Evolutionary conservation across 2,113 vertebrate genomes (phyloP).

Genomic region (Nothobranchius furzeri): DNA sequence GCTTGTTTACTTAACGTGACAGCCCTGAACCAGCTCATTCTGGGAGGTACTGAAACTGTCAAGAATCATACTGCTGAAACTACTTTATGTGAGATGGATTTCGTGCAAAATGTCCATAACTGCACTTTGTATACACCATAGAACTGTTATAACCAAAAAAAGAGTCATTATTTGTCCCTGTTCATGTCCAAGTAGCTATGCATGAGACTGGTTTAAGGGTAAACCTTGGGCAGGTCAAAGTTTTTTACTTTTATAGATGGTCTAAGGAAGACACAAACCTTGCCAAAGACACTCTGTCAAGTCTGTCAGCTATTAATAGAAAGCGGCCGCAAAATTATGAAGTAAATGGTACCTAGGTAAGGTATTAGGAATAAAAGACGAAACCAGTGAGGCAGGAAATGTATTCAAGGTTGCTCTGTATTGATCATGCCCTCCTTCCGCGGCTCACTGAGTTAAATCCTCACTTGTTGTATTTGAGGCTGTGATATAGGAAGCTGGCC

Average conservation of each 20-base stretch:
- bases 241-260: slow-evolving; percentile 62
- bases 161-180: no score
- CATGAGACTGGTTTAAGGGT: slow-evolving; percentile 51
- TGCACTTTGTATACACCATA: no score
- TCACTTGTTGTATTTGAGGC: slow-evolving; percentile 64
- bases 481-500: slow-evolving; percentile 60
- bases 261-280: slow-evolving; percentile 52
- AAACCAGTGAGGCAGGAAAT: slow-evolving; percentile 68
- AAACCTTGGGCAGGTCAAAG: slow-evolving; percentile 37
- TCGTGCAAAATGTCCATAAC: no score
- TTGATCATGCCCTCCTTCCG: slow-evolving; percentile 78
- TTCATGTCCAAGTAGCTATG: slow-evolving; percentile 28
- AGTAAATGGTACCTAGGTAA: slow-evolving; percentile 59
- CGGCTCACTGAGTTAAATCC: slow-evolving; percentile 71
- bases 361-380: slow-evolving; percentile 62
- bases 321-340: slow-evolving; percentile 57
- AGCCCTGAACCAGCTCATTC: no score
- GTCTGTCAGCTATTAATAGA: slow-evolving; percentile 61
- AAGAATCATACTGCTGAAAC: no score
- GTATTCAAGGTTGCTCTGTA: slow-evolving; percentile 69
- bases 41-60: no score
- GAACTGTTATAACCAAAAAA: no score
- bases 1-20: no score
- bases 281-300: slow-evolving; percentile 55
- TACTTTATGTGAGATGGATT: no score